phyloP scores from a whole-genome alignment of 2,888 invertebrate species.

The Vanessa cardui region DNA sequence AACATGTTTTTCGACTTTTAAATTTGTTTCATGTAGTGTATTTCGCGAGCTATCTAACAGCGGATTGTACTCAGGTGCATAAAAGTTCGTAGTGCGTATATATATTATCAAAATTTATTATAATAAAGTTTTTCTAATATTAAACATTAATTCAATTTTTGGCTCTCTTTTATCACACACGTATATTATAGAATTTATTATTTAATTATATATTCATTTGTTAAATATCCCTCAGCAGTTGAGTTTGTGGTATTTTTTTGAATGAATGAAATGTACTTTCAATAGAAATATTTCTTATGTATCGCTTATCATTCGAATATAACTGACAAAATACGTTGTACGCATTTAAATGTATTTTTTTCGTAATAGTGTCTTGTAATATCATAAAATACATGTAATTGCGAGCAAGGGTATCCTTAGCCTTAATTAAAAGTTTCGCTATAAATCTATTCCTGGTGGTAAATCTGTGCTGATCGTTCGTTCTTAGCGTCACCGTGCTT shows the following conservation, averaged over 20 bases:
- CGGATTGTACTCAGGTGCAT: constrained; percentile 26
- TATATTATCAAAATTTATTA: background rate
- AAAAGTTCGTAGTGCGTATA: constrained; percentile 28
- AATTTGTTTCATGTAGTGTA: constrained; percentile 29
- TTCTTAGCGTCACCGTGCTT: constrained; percentile 39
- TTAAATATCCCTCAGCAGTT: no score
- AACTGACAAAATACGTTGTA: no score
- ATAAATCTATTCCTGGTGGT: constrained; percentile 71
- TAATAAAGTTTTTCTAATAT: background rate
- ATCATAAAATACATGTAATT: background rate
- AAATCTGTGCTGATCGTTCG: constrained; percentile 54
- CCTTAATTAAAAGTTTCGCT: constrained; percentile 75
- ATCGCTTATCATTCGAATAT: no score
- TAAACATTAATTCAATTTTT: background rate
- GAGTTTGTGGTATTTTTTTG: no score
- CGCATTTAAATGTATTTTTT: background rate
- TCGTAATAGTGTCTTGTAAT: background rate
- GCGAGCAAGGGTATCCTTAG: constrained; percentile 54
- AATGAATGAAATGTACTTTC: no score
- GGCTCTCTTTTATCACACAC: background rate
- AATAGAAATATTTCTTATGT: no score
- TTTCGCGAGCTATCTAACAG: constrained; percentile 33
- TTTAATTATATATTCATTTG: no score
- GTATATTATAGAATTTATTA: no score
- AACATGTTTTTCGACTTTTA: constrained; percentile 21